A percentile compares a stretch with the other conserved stretches of the same genome.
phyloP scores from a whole-genome alignment of 2,888 invertebrate species.

The Eretmocerus hayati region DNA sequence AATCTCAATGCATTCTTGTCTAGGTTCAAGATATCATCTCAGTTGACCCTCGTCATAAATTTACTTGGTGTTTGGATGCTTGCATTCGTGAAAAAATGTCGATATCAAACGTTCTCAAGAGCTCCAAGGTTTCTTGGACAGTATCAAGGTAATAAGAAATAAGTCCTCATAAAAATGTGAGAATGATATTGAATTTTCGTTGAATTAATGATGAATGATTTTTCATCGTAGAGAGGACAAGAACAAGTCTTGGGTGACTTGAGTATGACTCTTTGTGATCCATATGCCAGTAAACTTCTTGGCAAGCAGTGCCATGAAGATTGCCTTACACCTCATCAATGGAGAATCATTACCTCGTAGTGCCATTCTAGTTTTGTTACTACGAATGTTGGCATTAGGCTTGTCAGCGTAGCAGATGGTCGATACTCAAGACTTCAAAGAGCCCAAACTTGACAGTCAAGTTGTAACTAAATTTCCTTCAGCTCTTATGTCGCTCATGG shows the following conservation, averaged over 20 bases:
- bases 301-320: conserved; percentile 87
- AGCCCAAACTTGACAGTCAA: conserved; percentile 88
- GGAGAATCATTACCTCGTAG: conserved; percentile 87
- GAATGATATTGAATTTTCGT: too few relatives aligned
- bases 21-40: too few relatives aligned
- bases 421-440: conserved; percentile 89
- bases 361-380: conserved; percentile 75
- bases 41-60: too few relatives aligned
- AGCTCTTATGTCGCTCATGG: conserved; percentile 88
- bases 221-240: conserved; percentile 40
- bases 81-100: conserved; percentile 93
- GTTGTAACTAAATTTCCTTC: conserved; percentile 92
- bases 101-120: conserved; percentile 93
- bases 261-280: conserved; percentile 95
- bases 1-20: too few relatives aligned
- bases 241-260: conserved; percentile 74
- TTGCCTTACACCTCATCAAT: conserved; percentile 81
- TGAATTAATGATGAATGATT: too few relatives aligned
- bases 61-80: conserved; percentile 98
- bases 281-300: conserved; percentile 93
- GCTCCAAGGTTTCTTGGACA: conserved; percentile 87
- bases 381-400: conserved; percentile 88
- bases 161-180: too few relatives aligned
- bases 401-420: conserved; percentile 96
- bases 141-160: conserved; percentile 80